Percentiles rank a stretch among this genome's conserved stretches.
phyloP scores from a whole-genome alignment of 2,888 invertebrate species.

The Lasioglossum marginatum region DNA sequence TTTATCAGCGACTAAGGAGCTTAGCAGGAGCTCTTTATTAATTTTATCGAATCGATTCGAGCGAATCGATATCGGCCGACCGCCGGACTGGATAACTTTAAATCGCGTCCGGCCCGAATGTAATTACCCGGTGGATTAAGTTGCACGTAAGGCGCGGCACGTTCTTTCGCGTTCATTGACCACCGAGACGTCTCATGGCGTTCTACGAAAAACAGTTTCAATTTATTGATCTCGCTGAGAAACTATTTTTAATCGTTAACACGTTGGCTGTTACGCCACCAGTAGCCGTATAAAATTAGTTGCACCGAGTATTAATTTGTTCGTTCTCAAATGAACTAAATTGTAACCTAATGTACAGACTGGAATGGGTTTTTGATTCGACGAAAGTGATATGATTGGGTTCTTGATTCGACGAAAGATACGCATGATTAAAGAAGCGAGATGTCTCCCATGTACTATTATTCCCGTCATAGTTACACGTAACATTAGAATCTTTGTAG shows the following conservation, averaged over 20 bases:
- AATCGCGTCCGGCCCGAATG: slow-evolving; percentile 65
- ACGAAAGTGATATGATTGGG: too few relatives aligned
- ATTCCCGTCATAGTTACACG: slow-evolving; percentile 13
- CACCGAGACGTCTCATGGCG: not conserved
- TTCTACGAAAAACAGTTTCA: not conserved
- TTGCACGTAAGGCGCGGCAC: slow-evolving; percentile 35
- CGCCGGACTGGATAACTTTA: slow-evolving; percentile 60
- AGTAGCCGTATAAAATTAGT: not conserved
- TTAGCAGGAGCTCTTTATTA: slow-evolving; percentile 78
- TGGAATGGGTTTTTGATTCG: not conserved
- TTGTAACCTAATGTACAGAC: too few relatives aligned
- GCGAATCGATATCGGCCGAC: slow-evolving; percentile 69
- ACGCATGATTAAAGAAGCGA: slow-evolving; percentile 24
- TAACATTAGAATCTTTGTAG: slow-evolving; percentile 37
- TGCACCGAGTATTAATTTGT: not conserved
- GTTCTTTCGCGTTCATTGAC: not conserved
- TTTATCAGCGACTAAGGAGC: slow-evolving; percentile 73
- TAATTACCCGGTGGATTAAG: slow-evolving; percentile 72
- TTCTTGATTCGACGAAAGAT: too few relatives aligned
- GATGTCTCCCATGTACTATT: not conserved
- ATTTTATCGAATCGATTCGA: slow-evolving; percentile 78
- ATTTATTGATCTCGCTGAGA: not conserved
- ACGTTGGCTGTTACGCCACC: rapidly evolving
- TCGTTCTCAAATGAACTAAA: not conserved
- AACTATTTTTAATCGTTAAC: not conserved